Base-by-base conservation (phyloP, 2,797 vertebrate species). In the Huso huso region DNA sequence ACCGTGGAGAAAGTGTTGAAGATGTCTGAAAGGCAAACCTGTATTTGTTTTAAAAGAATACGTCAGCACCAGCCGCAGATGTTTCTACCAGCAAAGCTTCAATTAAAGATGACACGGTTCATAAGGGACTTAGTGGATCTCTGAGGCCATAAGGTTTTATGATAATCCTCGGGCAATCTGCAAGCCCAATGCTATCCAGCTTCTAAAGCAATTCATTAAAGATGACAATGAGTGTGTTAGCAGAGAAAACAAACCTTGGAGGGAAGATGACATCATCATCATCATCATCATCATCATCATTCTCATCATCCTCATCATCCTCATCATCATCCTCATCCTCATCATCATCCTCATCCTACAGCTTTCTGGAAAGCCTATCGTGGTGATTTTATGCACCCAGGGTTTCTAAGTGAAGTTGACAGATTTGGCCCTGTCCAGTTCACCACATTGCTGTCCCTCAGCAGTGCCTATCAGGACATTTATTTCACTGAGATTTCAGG, bases 101-200 rank as follows among this genome's bases (percentile, higher is more conserved):
- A 72, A 74, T 71, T 71, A 63, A 63, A 78, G 66, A 53, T 61
- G 65, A 70, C 64, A 63, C 71, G 6, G 49, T 63, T 69, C 62
- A 58, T 66, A 57, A 66, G 55, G 68, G 67, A 68, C 66, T 55
- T 6, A 51, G 23, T 73, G 48, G 9, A 62, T 23, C 62, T 70
- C 61, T 9, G 6, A 59, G 70, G 61, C 62, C 62, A 69, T 61
- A 69, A 70, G 70, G 60, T 62, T 67, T 71, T 57, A 48, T 23
- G 68, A 58, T 62, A 53, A 64, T 68, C 67, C 63, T 66, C 67
- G 13, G 70, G 70, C 69, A 52, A 60, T 52, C 51, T 18, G 48
- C 23, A 23, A 18, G 64, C 66, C 50, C 49, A 55, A 51, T 37
- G 7, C 51, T 59, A 71, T 66, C 68, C 60, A 55, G 61, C 75